A percentile compares a stretch with the other conserved stretches of the same genome.
Evolutionary conservation across 2,797 vertebrate genomes (phyloP).

Genomic region (Cetoscarus ocellatus): DNA sequence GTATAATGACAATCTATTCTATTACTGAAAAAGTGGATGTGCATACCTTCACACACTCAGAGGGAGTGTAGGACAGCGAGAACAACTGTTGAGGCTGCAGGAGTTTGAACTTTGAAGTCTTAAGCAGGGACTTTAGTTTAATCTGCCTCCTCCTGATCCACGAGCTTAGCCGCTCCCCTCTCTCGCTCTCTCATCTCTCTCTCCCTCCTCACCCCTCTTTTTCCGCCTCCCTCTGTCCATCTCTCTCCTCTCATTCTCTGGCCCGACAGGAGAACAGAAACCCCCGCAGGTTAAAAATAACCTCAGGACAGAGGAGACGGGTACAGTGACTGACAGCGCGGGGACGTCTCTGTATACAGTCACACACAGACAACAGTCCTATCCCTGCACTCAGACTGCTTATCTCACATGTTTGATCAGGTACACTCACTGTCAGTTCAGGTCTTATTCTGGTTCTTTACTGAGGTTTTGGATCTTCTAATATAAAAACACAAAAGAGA

Average conservation of each 20-base stretch:
- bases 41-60: conserved; percentile 4
- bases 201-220: conserved; percentile 24
- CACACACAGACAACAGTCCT: background rate
- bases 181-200: conserved; percentile 20
- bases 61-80: conserved; percentile 21
- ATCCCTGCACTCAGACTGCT: background rate
- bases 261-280: conserved; percentile 42
- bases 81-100: conserved; percentile 69
- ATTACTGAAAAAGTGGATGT: too few relatives aligned
- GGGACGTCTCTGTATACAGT: conserved; percentile 2
- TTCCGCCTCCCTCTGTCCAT: conserved; percentile 31
- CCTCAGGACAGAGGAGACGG: conserved; percentile 41
- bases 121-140: conserved; percentile 84
- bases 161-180: conserved; percentile 70
- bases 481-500: background rate
- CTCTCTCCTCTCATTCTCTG: conserved; percentile 49
- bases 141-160: conserved; percentile 82
- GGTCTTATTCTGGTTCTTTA: too few relatives aligned
- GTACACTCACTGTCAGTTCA: background rate
- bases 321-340: conserved; percentile 23
- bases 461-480: background rate
- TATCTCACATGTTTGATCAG: background rate
- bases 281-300: conserved; percentile 68
- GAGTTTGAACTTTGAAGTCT: conserved; percentile 85
- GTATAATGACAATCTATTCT: too few relatives aligned